These are phyloP conservation scores for Tapirus indicus DNA, from an alignment of 2,797 vertebrate genomes.

Conservation along the genomic window DNA sequence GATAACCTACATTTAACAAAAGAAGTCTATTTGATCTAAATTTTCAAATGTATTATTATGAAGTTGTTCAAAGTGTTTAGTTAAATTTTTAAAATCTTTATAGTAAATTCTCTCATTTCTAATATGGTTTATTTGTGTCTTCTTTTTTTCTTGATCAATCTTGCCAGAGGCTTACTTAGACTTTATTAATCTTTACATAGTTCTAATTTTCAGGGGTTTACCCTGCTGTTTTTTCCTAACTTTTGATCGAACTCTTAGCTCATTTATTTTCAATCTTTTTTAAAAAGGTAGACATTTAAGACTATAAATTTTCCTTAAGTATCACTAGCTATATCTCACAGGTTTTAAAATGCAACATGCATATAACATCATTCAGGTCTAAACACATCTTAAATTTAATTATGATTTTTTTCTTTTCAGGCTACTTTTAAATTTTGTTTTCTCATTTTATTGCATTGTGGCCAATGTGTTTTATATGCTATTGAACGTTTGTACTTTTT, in stretches of 20 bases:
- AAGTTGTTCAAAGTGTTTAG: background rate
- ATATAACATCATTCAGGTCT: background rate
- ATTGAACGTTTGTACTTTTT: background rate
- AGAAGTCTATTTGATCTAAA: background rate
- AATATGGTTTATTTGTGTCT: background rate
- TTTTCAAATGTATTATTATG: slow-evolving; percentile 11
- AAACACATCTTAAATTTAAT: slow-evolving; percentile 3
- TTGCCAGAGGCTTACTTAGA: background rate
- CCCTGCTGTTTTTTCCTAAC: background rate
- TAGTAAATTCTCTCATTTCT: background rate
- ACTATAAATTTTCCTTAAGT: background rate
- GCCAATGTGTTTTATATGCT: background rate
- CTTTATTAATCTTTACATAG: background rate
- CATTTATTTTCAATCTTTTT: background rate
- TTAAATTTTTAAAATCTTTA: background rate
- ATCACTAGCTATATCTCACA: background rate
- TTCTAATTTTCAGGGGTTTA: background rate
- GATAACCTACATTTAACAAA: background rate
- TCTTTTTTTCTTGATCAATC: background rate
- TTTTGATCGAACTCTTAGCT: background rate
- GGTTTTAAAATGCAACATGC: background rate
- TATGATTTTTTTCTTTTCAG: background rate
- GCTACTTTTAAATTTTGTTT: background rate
- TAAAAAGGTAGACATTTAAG: background rate
- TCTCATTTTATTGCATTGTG: background rate